Evolutionary conservation across 2,888 invertebrate genomes (phyloP), one percentile per base, ranked within the genome.

Genomic region (Proisotoma minuta): DNA sequence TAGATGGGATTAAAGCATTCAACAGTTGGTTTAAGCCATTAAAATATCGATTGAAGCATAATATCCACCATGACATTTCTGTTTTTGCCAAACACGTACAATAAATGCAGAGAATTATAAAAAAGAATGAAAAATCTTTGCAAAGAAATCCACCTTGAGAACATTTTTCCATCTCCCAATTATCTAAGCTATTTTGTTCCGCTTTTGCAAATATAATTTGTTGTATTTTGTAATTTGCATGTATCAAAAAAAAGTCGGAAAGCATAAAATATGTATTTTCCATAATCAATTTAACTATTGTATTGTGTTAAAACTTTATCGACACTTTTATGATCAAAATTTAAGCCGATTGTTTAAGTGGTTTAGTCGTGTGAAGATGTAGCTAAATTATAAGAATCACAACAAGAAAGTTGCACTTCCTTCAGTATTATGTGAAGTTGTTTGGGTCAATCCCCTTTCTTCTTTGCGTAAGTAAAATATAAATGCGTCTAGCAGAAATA

Each of bases 391-490:
- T n/a, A n/a, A n/a, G n/a, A n/a, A n/a, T n/a, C n/a, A n/a, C n/a
- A n/a, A n/a, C n/a, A n/a, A n/a, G n/a, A n/a, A n/a, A n/a, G n/a
- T n/a, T n/a, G n/a, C n/a, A n/a, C n/a, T n/a, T n/a, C n/a, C n/a
- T n/a, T n/a, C n/a, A n/a, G 8, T 50, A 43, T 43, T 18, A 43
- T 20, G 15, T 57, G 39, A 27, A 59, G 59, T 62, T 48, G 34
- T 60, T 39, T 64, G 66, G 66, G 66, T 67, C 66, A 67, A 63
- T 67, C 66, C 66, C 66, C 66, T 63, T 67, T 62, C 66, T 61
- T 67, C 63, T 57, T 61, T 62, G 58, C 58, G 63, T 66, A 43
- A 8, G 34, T 34, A n/a, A n/a, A n/a, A n/a, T n/a, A n/a, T 34
- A 18, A 43, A 20, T 15, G 34, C 15, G 8, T 34, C 15, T 10